Percentiles rank a stretch among this genome's conserved stretches.
These are phyloP conservation scores for Akabosia matsudoensis DNA, from an alignment of 1,140 invertebrate genomes.

Conservation along the genomic window DNA sequence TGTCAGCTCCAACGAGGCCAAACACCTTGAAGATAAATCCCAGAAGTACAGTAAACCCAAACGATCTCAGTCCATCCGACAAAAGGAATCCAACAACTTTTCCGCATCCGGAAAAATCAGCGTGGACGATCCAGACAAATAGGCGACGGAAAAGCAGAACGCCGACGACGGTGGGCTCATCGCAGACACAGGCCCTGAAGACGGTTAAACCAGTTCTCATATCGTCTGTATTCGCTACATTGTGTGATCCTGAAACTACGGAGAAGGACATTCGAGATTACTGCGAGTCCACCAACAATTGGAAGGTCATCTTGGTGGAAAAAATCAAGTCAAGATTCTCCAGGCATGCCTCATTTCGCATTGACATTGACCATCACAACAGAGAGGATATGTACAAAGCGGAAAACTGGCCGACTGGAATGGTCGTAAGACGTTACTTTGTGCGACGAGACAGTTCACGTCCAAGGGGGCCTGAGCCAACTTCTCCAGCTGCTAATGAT, in stretches of 20 bases:
- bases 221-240: not conserved
- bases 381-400: not conserved
- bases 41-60: not conserved
- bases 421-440: not conserved
- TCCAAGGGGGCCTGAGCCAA: not conserved
- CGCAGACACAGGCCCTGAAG: not conserved
- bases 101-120: too few species aligned
- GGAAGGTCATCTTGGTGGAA: not conserved
- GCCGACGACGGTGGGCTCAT: not conserved
- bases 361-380: not conserved
- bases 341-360: not conserved
- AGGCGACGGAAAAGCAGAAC: not conserved
- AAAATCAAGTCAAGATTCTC: not conserved
- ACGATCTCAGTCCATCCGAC: not conserved
- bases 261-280: not conserved
- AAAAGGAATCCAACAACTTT: too few species aligned
- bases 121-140: not conserved
- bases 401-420: not conserved
- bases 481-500: not conserved
- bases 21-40: not conserved
- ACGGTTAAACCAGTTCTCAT: not conserved
- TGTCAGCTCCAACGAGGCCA: not conserved
- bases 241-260: not conserved
- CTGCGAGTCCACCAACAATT: not conserved
- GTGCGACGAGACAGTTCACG: not conserved